Conservation (phyloP, 2,113 vertebrate genomes). For the Bufo gargarizans region DNA sequence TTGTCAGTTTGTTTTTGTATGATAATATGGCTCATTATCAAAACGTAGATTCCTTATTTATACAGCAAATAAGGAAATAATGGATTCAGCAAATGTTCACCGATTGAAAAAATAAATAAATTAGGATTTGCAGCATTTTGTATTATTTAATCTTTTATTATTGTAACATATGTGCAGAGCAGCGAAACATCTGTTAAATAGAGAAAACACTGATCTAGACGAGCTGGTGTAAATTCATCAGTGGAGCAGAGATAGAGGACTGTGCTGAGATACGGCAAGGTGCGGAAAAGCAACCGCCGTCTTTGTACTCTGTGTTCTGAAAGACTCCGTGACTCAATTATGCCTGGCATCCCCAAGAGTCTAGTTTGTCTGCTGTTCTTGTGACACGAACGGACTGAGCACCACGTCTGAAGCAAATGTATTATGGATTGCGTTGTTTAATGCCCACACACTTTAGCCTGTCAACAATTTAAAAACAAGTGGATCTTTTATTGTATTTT, state of each 20-base stretch:
- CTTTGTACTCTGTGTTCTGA: constrained; percentile 35
- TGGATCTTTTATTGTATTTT: constrained; percentile 35
- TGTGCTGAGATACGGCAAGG: not conserved
- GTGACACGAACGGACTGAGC: constrained; percentile 32
- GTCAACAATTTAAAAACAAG: constrained; percentile 45
- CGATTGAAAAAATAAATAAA: not conserved
- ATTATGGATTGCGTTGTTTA: constrained; percentile 48
- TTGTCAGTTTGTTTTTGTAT: not conserved
- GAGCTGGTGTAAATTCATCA: constrained; percentile 1
- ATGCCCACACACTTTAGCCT: constrained; percentile 46
- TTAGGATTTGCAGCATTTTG: not conserved
- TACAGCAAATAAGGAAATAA: not conserved
- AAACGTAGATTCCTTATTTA: not conserved
- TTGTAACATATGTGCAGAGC: not conserved
- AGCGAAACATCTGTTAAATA: not conserved
- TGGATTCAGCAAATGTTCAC: not conserved
- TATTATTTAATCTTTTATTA: not conserved
- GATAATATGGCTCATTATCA: not conserved
- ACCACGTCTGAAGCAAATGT: constrained; percentile 20
- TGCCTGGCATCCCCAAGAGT: constrained; percentile 23
- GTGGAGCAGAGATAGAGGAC: not conserved
- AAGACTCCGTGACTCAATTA: constrained; percentile 32
- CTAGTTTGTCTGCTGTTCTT: constrained; percentile 44
- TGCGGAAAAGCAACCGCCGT: not conserved
- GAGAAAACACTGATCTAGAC: constrained; percentile 3